Evolutionary conservation across 2,888 invertebrate genomes (phyloP).

Genomic region (Sericinus montela): DNA sequence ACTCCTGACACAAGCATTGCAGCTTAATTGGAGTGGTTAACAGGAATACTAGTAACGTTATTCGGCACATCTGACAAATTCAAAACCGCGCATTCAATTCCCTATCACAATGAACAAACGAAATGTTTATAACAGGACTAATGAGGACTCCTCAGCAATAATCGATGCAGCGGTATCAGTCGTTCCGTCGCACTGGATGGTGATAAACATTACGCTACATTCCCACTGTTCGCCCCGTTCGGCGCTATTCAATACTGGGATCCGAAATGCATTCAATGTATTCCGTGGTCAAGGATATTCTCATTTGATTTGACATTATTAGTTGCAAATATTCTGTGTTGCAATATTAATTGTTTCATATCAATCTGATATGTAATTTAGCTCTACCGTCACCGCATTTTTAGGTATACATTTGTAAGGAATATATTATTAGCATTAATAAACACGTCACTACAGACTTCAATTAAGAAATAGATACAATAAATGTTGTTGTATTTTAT

Average conservation of each 20-base stretch:
- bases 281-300: conserved; percentile 2
- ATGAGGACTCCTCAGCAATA: conserved; percentile 28
- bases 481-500: no score
- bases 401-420: no score
- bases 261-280: conserved; percentile 7
- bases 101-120: conserved; percentile 1
- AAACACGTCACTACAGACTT: no score
- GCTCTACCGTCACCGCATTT: no score
- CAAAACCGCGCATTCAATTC: conserved; percentile 13
- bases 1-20: no score
- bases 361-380: no score
- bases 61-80: not conserved
- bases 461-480: no score
- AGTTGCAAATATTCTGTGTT: not conserved
- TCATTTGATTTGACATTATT: conserved; percentile 1
- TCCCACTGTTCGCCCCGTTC: conserved; percentile 10
- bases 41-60: no score
- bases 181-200: conserved; percentile 14
- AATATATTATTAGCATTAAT: no score
- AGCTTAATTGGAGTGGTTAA: no score
- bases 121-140: conserved; percentile 24
- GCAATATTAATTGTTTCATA: not conserved
- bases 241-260: conserved; percentile 17
- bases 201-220: conserved; percentile 28
- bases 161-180: conserved; percentile 13